Conservation (phyloP, 2,888 invertebrate genomes). For the Coremacera marginata region DNA sequence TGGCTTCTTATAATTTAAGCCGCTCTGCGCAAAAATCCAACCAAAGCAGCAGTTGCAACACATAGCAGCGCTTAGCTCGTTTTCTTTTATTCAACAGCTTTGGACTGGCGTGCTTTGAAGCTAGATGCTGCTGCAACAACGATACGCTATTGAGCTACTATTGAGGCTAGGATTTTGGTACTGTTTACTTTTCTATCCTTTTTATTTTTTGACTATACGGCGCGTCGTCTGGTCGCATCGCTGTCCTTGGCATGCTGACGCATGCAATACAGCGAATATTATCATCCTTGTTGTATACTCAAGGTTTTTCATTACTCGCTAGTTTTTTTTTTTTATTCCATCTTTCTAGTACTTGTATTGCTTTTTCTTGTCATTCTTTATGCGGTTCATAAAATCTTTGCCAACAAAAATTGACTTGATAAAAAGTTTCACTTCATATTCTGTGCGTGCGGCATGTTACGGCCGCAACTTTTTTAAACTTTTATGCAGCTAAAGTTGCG, state of each 20-base stretch:
- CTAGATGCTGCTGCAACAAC: neutral
- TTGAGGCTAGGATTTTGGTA: conserved; percentile 45
- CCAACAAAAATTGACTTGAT: conserved; percentile 37
- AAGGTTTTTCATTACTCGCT: neutral
- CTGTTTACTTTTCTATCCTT: conserved; percentile 28
- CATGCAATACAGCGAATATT: conserved; percentile 7
- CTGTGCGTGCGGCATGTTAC: neutral
- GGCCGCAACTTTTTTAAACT: conserved; percentile 9
- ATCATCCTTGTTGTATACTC: conserved; percentile 18
- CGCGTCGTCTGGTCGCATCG: conserved; percentile 25
- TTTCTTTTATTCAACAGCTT: neutral
- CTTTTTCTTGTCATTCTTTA: conserved; percentile 26
- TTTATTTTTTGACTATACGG: conserved; percentile 19
- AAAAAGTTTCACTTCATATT: conserved; percentile 36
- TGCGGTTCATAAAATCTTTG: conserved; percentile 31
- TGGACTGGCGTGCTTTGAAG: neutral
- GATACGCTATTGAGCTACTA: conserved; percentile 56
- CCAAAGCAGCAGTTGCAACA: neutral
- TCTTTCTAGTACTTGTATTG: neutral
- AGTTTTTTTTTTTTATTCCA: neutral
- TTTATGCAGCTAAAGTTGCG: neutral
- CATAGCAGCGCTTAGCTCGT: conserved; percentile 5
- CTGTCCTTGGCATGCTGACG: conserved; percentile 13
- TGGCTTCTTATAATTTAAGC: conserved; percentile 30
- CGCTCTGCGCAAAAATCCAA: neutral